These are phyloP conservation scores for Tarsius wallacei DNA, from an alignment of 2,797 vertebrate species.

Conservation along the genomic window DNA sequence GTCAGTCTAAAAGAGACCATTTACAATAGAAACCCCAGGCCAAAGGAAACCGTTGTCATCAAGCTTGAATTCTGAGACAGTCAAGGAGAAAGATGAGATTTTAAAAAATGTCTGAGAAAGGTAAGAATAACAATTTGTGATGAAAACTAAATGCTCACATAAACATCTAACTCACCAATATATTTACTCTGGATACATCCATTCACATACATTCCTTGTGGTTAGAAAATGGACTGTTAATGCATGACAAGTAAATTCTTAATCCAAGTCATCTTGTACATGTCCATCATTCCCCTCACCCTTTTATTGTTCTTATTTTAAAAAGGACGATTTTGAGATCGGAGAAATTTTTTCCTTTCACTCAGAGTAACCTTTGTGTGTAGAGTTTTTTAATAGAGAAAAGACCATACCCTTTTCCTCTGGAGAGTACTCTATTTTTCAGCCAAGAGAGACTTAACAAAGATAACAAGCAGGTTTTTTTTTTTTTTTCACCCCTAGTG, in stretches of 20 bases:
- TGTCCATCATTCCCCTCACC: background rate
- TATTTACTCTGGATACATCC: background rate
- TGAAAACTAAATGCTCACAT: background rate
- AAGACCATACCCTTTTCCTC: background rate
- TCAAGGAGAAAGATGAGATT: background rate
- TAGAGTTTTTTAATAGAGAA: background rate
- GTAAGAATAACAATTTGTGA: background rate
- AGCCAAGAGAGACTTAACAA: constrained; percentile 67
- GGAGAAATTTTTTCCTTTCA: background rate
- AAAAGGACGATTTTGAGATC: background rate
- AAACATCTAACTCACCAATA: background rate
- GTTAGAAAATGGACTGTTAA: constrained; percentile 11
- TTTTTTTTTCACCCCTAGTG: background rate
- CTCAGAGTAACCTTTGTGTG: background rate
- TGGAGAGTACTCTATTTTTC: constrained; percentile 15
- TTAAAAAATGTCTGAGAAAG: background rate
- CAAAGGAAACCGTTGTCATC: background rate
- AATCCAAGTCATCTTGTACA: background rate
- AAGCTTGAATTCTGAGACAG: background rate
- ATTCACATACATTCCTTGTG: background rate
- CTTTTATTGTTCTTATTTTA: background rate
- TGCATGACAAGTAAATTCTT: background rate
- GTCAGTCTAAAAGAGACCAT: background rate
- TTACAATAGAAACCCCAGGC: background rate
- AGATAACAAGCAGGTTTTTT: constrained; percentile 66